A percentile compares a stretch with the other conserved stretches of the same genome.
These are phyloP conservation scores for Diorhabda elongata DNA, from an alignment of 1,140 invertebrate species.

Conservation along the genomic window DNA sequence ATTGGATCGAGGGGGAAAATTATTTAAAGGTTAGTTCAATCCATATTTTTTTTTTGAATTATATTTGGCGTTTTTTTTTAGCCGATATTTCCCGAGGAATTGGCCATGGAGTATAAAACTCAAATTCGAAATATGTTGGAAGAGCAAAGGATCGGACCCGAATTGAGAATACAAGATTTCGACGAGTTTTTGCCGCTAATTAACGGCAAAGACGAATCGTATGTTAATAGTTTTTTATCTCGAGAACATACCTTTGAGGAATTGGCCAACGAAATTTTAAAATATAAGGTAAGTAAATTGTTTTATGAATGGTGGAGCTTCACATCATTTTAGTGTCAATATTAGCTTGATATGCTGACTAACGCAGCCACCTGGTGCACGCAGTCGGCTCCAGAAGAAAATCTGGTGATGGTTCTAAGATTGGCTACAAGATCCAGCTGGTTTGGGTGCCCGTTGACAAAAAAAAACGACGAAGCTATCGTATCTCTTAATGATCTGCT, in stretches of 20 bases:
- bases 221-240: slow-evolving; percentile 66
- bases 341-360: too few relatives aligned
- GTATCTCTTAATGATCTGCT: background rate
- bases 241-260: slow-evolving; percentile 63
- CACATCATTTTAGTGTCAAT: too few relatives aligned
- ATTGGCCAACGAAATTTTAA: slow-evolving; percentile 59
- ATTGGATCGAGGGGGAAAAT: slow-evolving; percentile 49
- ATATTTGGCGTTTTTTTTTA: slow-evolving; percentile 37
- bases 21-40: slow-evolving; percentile 50
- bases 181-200: slow-evolving; percentile 78
- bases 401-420: too few relatives aligned
- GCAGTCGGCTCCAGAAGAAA: too few relatives aligned
- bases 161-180: slow-evolving; percentile 69
- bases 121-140: slow-evolving; percentile 59
- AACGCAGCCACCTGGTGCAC: too few relatives aligned
- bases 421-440: too few relatives aligned
- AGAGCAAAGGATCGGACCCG: slow-evolving; percentile 66
- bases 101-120: slow-evolving; percentile 56
- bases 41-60: background rate
- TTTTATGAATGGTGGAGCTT: too few relatives aligned
- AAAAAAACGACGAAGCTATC: too few relatives aligned
- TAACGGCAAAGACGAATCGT: slow-evolving; percentile 59
- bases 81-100: slow-evolving; percentile 65
- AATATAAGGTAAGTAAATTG: slow-evolving; percentile 51
- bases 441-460: too few relatives aligned